phyloP scores from a whole-genome alignment of 2,888 invertebrate genomes.

The Thyatira batis region DNA sequence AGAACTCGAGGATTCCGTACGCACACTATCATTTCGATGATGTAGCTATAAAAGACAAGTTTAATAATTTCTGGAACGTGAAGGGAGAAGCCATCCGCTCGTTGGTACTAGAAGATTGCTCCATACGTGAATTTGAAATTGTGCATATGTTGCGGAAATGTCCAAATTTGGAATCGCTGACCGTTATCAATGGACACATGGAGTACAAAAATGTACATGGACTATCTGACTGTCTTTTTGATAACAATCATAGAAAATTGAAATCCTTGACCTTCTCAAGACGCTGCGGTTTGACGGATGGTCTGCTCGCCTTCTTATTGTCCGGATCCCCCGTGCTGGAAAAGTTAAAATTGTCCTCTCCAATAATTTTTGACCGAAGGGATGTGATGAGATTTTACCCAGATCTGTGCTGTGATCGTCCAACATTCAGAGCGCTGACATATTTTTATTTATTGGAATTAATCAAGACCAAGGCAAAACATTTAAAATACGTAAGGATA shows the following conservation, averaged over 20 bases:
- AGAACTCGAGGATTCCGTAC: constrained; percentile 39
- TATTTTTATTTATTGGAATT: constrained; percentile 85
- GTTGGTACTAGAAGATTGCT: constrained; percentile 82
- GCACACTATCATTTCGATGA: constrained; percentile 78
- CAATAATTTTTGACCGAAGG: constrained; percentile 83
- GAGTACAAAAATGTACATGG: constrained; percentile 89
- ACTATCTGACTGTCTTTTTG: constrained; percentile 81
- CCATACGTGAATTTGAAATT: constrained; percentile 84
- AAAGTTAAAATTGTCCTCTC: constrained; percentile 83
- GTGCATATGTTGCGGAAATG: constrained; percentile 82
- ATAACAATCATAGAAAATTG: constrained; percentile 76
- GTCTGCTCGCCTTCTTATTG: constrained; percentile 85
- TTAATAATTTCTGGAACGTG: constrained; percentile 80
- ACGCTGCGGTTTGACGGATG: constrained; percentile 89
- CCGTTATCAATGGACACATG: constrained; percentile 85
- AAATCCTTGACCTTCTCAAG: constrained; percentile 83
- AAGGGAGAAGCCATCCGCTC: constrained; percentile 80
- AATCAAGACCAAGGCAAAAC: constrained; percentile 75
- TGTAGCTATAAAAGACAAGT: constrained; percentile 77
- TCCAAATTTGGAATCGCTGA: constrained; percentile 80
- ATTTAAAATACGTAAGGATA: constrained; percentile 84
- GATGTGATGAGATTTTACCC: constrained; percentile 87
- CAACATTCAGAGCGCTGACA: constrained; percentile 87
- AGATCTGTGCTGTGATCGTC: constrained; percentile 57
- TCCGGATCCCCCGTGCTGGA: constrained; percentile 83